These are phyloP conservation scores for Plecturocebus donacophilus DNA, from an alignment of 2,113 vertebrate species.

Conservation along the genomic window DNA sequence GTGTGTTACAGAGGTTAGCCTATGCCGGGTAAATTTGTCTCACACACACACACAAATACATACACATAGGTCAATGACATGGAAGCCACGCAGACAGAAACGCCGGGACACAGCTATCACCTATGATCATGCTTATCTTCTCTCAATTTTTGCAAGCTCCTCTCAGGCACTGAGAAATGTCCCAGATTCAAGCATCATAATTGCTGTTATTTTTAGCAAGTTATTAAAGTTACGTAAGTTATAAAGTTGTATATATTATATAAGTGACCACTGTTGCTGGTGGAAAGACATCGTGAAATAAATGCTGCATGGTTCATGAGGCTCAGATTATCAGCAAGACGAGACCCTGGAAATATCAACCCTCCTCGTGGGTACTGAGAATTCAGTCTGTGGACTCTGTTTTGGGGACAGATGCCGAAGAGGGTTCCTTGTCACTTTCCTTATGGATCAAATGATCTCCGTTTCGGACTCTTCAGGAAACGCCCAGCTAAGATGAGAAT, in stretches of 20 bases:
- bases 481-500: no score
- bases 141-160: not conserved
- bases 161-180: not conserved
- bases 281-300: not conserved
- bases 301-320: not conserved
- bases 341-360: not conserved
- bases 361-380: not conserved
- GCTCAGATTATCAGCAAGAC: not conserved
- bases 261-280: not conserved
- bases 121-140: not conserved
- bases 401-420: not conserved
- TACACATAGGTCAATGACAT: not conserved
- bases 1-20: not conserved
- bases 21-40: not conserved
- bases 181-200: not conserved
- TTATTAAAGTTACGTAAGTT: not conserved
- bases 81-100: not conserved
- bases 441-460: not conserved
- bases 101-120: accelerated
- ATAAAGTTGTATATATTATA: not conserved
- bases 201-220: not conserved
- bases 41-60: not conserved
- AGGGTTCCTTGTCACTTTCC: no score
- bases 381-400: not conserved
- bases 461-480: not conserved